Percentiles rank a stretch among this genome's conserved stretches.
Evolutionary conservation across 2,113 vertebrate species (phyloP).

Genomic region (Ondatra zibethicus): DNA sequence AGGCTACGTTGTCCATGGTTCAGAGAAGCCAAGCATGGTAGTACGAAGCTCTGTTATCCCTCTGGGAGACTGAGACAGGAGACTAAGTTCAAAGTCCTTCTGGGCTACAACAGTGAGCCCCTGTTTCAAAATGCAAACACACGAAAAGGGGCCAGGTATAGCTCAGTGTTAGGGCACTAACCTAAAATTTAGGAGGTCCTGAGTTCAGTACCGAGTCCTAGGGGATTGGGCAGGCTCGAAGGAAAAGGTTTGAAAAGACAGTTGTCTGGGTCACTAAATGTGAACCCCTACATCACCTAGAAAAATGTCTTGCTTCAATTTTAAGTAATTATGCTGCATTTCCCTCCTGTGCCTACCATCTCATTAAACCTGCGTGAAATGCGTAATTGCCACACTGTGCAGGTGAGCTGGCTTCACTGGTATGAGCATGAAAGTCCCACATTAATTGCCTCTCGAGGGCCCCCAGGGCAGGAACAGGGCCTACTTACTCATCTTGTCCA

Average conservation of each 20-base stretch:
- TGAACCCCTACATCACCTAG: constrained; percentile 32
- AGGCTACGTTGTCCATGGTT: background rate
- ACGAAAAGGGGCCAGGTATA: background rate
- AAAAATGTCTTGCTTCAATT: constrained; percentile 47
- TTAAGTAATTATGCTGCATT: constrained; percentile 43
- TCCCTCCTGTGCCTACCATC: constrained; percentile 2
- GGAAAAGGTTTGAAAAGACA: background rate
- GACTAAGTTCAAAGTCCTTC: background rate
- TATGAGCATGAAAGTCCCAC: background rate
- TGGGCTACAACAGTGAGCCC: background rate
- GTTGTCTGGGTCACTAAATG: constrained; percentile 46
- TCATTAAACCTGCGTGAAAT: constrained; percentile 53
- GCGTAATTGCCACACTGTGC: background rate
- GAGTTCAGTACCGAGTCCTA: background rate
- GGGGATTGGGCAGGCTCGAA: background rate
- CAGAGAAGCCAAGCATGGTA: background rate
- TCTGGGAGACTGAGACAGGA: background rate
- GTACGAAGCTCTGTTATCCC: background rate
- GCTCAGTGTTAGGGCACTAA: background rate
- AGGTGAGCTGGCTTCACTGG: background rate
- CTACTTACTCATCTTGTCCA: background rate
- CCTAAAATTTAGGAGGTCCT: background rate
- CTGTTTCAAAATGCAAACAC: background rate
- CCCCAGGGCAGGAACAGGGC: background rate
- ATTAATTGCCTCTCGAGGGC: background rate